Evolutionary conservation across 2,797 vertebrate genomes (phyloP).

Genomic region (Perodicticus potto): DNA sequence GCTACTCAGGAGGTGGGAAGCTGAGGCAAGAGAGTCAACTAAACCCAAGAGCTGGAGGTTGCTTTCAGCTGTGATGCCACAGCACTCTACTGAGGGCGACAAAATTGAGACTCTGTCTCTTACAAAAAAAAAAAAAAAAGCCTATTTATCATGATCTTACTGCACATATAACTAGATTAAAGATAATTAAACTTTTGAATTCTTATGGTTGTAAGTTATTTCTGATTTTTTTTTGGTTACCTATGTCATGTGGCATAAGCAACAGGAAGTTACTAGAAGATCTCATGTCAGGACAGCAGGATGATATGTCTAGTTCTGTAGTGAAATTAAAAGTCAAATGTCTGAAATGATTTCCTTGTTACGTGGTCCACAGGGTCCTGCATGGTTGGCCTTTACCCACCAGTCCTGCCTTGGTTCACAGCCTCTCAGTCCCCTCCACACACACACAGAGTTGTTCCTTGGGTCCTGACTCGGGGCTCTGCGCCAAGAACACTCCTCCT

Average conservation of each 20-base stretch:
- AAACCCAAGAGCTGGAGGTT: too few species aligned
- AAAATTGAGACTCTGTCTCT: too few species aligned
- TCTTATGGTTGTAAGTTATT: constrained; percentile 26
- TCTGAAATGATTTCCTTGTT: not conserved
- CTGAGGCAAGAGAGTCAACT: too few species aligned
- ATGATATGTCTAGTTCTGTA: not conserved
- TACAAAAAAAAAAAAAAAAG: not conserved
- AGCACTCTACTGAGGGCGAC: too few species aligned
- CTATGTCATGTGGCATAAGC: not conserved
- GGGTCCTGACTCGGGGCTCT: not conserved
- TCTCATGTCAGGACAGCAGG: not conserved
- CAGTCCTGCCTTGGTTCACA: not conserved
- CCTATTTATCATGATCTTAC: not conserved
- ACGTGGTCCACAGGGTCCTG: not conserved
- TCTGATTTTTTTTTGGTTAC: not conserved
- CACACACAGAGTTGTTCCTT: not conserved
- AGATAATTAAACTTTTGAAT: not conserved
- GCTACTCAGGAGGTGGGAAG: too few species aligned
- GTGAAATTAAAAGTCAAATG: not conserved
- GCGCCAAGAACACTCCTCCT: not conserved
- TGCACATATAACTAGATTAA: constrained; percentile 12
- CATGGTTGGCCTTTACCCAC: not conserved
- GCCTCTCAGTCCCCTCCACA: rapidly evolving
- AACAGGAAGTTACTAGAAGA: not conserved
- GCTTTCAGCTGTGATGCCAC: too few species aligned